These are phyloP conservation scores for Cremastobaeus sp. DNA, from an alignment of 2,888 invertebrate species.

Conservation along the genomic window DNA sequence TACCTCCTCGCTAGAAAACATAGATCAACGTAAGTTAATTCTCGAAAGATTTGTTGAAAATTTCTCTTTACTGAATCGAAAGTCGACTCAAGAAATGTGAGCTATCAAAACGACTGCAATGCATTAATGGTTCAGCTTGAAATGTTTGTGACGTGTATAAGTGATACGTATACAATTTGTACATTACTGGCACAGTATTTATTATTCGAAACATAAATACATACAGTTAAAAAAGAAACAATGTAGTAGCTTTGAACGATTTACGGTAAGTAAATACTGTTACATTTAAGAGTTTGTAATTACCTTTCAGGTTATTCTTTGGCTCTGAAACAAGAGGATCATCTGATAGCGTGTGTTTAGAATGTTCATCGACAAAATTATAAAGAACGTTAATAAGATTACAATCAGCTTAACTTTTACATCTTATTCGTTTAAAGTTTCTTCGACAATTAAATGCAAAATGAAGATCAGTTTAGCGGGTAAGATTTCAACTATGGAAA, in stretches of 20 bases:
- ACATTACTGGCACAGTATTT: constrained; percentile 59
- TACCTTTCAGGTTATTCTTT: constrained; percentile 87
- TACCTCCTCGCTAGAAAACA: too few species aligned
- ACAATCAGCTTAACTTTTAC: constrained; percentile 20
- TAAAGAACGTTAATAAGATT: constrained; percentile 40
- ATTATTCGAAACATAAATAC: constrained; percentile 57
- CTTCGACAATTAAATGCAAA: too few species aligned
- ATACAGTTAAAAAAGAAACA: constrained; percentile 62
- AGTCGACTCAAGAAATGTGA: too few species aligned
- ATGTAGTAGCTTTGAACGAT: constrained; percentile 66
- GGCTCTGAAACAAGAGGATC: constrained; percentile 88
- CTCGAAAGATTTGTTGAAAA: too few species aligned
- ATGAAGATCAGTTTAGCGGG: not conserved
- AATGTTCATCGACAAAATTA: constrained; percentile 75
- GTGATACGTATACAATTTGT: constrained; percentile 49
- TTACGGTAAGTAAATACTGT: constrained; percentile 68
- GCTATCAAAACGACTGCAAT: not conserved
- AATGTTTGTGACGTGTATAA: constrained; percentile 39
- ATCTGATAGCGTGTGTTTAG: constrained; percentile 78
- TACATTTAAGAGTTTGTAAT: constrained; percentile 74
- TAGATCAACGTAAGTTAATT: too few species aligned
- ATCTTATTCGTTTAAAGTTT: constrained; percentile 2
- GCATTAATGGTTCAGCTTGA: too few species aligned
- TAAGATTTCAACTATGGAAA: constrained; percentile 8
- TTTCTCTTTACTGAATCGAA: too few species aligned